Evolutionary conservation across 2,113 vertebrate genomes (phyloP), one percentile per base, ranked within the genome.

Genomic region (Trachemys scripta): DNA sequence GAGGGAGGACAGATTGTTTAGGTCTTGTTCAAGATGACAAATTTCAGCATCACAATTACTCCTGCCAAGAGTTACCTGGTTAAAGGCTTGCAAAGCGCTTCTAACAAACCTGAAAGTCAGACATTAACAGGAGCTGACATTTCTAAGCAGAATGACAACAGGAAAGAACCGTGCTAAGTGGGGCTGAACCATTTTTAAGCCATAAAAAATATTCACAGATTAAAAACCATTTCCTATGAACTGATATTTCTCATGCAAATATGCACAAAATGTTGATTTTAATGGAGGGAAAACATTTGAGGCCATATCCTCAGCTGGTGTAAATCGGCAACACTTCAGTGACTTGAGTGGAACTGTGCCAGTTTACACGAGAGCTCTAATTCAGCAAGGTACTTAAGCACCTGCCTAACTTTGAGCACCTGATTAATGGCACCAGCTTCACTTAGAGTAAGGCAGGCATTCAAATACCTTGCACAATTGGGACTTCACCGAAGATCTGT

Each of bases 401-500:
- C 0, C 17, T 82, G 82, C 76, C 78, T 31, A 29, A 5, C 10
- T 0, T 45, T 42, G 65, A 57, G 81, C 62, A 35, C 13, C 59
- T 42, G 84, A 20, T 1, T 12, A 2, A 19, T 22, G 19, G 20
- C 24, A 76, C 42, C 13, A 12, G 24, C 42, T 45, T 45, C 27
- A 47, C 17, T 80, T 82, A 62, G 87, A 53, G n/a, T 69, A 50
- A 87, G 78, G 49, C 0, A 82, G 47, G 4, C 13, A 1, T 49
- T 62, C 10, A 3, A 27, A 0, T 2, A 80, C 49, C 82, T 84
- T n/a, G 62, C 85, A 90, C 78, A 91, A 88, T 56, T 56, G 47
- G 57, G 45, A 42, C 20, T 88, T 25, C 91, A 84, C 65, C 65
- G 82, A 90, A 83, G 79, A 92, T 85, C 82, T 31, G n/a, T 2